phyloP scores from a whole-genome alignment of 2,888 invertebrate species.

The Anthrax anthrax region DNA sequence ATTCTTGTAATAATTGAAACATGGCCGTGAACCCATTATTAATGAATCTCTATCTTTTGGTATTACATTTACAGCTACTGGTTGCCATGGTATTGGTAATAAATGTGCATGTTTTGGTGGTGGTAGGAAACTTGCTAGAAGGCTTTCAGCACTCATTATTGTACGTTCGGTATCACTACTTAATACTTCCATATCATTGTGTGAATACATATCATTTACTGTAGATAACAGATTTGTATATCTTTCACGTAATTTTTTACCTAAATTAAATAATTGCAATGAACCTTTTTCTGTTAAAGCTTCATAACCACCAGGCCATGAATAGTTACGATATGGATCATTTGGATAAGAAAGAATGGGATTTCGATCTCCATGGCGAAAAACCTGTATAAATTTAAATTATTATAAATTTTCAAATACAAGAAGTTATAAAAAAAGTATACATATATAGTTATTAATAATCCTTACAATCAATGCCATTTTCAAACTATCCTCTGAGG shows the following conservation, averaged over 20 bases:
- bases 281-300: conserved; percentile 44
- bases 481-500: no score
- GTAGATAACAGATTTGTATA: conserved; percentile 53
- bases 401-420: no score
- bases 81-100: conserved; percentile 3
- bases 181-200: conserved; percentile 46
- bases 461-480: no score
- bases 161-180: conserved; percentile 76
- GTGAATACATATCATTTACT: conserved; percentile 40
- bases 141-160: conserved; percentile 64
- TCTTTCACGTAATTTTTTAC: conserved; percentile 51
- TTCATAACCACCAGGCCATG: conserved; percentile 3
- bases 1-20: conserved; percentile 35
- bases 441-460: no score
- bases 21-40: conserved; percentile 24
- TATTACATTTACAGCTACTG: conserved; percentile 29
- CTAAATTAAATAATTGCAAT: conserved; percentile 57
- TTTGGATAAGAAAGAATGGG: neutral
- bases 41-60: conserved; percentile 52
- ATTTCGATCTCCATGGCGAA: conserved; percentile 4
- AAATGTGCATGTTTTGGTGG: neutral
- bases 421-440: no score
- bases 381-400: neutral
- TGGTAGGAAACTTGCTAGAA: conserved; percentile 1
- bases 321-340: conserved; percentile 4